phyloP scores from a whole-genome alignment of 2,888 invertebrate genomes.

The Rhogogaster chlorosoma region DNA sequence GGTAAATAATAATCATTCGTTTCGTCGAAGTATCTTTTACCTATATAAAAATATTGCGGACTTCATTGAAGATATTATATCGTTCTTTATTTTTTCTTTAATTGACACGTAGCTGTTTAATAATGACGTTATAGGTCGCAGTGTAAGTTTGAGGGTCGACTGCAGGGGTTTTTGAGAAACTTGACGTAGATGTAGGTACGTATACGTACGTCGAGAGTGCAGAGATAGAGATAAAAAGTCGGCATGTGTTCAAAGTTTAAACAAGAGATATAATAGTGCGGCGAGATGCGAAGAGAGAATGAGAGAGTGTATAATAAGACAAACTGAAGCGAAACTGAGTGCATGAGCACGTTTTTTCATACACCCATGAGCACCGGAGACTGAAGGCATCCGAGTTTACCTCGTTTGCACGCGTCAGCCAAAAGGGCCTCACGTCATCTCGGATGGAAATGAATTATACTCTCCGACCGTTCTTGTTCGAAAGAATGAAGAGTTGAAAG shows the following conservation, averaged over 20 bases:
- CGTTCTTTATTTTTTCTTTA: no score
- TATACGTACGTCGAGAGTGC: neutral
- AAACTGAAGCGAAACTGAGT: conserved; percentile 13
- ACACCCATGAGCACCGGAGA: neutral
- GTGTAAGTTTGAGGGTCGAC: no score
- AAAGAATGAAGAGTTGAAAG: conserved; percentile 7
- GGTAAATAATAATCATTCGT: no score
- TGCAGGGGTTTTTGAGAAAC: no score
- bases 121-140: no score
- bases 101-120: no score
- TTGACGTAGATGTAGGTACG: neutral
- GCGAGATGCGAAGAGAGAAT: neutral
- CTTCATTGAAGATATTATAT: no score
- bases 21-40: no score
- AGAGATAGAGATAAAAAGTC: conserved; percentile 28
- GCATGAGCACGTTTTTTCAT: neutral
- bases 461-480: conserved; percentile 6
- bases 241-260: conserved; percentile 16
- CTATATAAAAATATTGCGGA: no score
- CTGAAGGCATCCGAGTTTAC: conserved; percentile 11
- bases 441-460: conserved; percentile 46
- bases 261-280: conserved; percentile 21
- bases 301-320: neutral
- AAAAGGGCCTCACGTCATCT: conserved; percentile 31
- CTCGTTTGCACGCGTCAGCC: conserved; percentile 41